Evolutionary conservation across 2,113 vertebrate genomes (phyloP).

Genomic region (Barnardius zonarius): DNA sequence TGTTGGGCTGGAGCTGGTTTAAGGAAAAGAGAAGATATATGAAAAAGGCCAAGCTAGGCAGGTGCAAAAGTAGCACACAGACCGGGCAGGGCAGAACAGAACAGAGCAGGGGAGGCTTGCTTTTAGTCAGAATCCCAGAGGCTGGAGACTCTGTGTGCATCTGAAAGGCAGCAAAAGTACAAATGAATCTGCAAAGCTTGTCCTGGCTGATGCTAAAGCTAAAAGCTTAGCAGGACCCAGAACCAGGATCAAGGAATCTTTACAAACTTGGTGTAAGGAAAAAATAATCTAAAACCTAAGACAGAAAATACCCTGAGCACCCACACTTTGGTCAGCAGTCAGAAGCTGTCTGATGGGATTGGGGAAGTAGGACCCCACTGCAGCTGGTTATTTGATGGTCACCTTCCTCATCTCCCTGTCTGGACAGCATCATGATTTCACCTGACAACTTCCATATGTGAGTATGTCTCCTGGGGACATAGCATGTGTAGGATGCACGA

Average conservation of each 20-base stretch:
- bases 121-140: neutral
- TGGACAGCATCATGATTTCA: neutral
- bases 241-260: neutral
- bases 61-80: neutral
- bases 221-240: neutral
- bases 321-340: neutral
- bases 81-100: neutral
- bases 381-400: neutral
- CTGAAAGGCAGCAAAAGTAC: neutral
- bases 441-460: neutral
- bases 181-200: neutral
- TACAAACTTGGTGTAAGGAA: neutral
- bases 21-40: neutral
- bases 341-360: neutral
- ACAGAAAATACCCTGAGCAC: neutral
- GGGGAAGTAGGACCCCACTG: neutral
- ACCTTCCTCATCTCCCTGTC: accelerated
- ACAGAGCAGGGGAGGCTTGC: neutral
- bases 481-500: neutral
- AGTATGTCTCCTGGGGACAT: neutral
- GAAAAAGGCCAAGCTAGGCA: neutral
- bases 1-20: neutral
- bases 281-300: neutral
- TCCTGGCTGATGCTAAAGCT: neutral
- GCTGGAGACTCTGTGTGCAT: neutral